These are phyloP conservation scores for Andrena cerasifolii DNA, from an alignment of 1,140 invertebrate genomes.

Conservation along the genomic window DNA sequence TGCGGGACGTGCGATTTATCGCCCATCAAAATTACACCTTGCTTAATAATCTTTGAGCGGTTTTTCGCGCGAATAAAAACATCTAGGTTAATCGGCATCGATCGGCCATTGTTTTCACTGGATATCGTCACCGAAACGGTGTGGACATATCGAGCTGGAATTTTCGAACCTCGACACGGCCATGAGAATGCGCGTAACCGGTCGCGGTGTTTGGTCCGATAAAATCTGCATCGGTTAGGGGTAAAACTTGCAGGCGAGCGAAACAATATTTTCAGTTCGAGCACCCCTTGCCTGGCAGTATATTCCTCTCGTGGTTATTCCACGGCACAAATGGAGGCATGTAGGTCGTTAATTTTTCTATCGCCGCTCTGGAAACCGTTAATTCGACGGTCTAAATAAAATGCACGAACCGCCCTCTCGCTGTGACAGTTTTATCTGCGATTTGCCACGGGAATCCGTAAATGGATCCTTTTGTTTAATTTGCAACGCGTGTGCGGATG, in stretches of 20 bases:
- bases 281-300: neutral
- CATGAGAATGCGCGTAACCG: neutral
- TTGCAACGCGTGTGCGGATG: neutral
- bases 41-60: conserved; percentile 48
- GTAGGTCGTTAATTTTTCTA: neutral
- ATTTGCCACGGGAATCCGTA: neutral
- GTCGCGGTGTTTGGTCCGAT: neutral
- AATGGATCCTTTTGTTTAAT: neutral
- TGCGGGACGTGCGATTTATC: conserved; percentile 44
- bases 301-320: neutral
- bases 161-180: neutral
- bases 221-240: neutral
- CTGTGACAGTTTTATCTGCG: neutral
- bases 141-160: neutral
- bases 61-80: conserved; percentile 25
- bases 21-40: conserved; percentile 26
- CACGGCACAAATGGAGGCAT: conserved; percentile 6
- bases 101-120: conserved; percentile 33
- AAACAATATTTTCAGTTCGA: neutral
- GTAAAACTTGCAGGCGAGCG: neutral
- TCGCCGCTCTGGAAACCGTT: neutral
- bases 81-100: conserved; percentile 51
- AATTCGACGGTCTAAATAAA: neutral
- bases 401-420: neutral
- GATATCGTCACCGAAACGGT: neutral